Conservation (phyloP, 2,113 vertebrate genomes). For the Heterochromis multidens region DNA sequence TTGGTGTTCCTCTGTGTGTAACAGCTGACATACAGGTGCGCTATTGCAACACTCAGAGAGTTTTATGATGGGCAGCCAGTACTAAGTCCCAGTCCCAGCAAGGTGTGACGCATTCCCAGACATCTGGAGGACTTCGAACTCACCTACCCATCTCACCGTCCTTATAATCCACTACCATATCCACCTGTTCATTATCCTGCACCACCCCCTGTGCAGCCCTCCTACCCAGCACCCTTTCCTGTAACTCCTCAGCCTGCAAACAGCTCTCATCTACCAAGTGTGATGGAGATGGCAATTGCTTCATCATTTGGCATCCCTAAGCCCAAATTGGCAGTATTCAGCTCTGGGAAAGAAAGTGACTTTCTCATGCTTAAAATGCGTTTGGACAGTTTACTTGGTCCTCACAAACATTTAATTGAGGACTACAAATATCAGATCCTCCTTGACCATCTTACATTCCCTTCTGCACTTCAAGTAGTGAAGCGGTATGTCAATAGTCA, state of each 20-base stretch:
- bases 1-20: too few relatives aligned
- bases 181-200: neutral
- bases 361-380: neutral
- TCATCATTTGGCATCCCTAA: neutral
- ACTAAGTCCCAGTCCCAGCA: too few relatives aligned
- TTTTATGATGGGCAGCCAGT: neutral
- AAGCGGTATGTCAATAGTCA: neutral
- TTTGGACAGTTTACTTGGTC: neutral
- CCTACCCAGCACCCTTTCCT: neutral
- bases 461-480: neutral
- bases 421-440: neutral
- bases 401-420: neutral
- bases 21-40: too few relatives aligned
- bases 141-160: too few relatives aligned
- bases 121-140: too few relatives aligned
- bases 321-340: neutral
- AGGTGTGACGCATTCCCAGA: too few relatives aligned
- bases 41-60: neutral
- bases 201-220: neutral
- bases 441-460: neutral
- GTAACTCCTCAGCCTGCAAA: too few relatives aligned
- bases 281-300: neutral
- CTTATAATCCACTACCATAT: neutral
- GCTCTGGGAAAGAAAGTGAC: neutral
- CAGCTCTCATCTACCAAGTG: rapidly evolving